phyloP scores from a whole-genome alignment of 2,888 invertebrate species.

The Matsumyia berberina region DNA sequence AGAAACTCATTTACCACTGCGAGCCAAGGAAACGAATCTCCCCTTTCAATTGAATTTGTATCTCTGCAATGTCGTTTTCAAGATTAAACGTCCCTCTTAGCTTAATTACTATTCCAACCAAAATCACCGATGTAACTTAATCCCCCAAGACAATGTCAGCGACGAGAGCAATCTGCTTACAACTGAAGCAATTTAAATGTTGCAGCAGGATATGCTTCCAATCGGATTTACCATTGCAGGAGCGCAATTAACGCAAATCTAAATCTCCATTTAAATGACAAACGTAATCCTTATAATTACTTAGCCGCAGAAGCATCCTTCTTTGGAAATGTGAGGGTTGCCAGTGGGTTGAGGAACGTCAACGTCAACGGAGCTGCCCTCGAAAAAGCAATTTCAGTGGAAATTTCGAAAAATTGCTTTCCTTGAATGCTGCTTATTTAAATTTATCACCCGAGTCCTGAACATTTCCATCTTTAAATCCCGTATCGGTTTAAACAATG shows the following conservation, averaged over 20 bases:
- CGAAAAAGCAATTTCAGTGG: slow-evolving; percentile 6
- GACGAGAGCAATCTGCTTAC: slow-evolving; percentile 1
- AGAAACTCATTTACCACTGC: too few species aligned
- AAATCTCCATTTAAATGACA: slow-evolving; percentile 38
- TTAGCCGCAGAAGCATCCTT: not conserved
- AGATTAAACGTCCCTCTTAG: not conserved
- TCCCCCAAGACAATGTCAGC: not conserved
- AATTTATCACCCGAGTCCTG: slow-evolving; percentile 10
- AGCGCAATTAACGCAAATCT: slow-evolving; percentile 42
- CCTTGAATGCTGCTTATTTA: slow-evolving; percentile 38
- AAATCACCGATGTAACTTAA: slow-evolving; percentile 6
- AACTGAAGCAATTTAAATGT: slow-evolving; percentile 10
- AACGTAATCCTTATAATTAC: slow-evolving; percentile 42
- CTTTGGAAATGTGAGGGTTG: not conserved
- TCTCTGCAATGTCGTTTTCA: not conserved
- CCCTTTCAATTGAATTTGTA: not conserved
- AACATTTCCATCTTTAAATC: slow-evolving; percentile 19
- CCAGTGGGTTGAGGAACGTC: not conserved
- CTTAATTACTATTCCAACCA: slow-evolving; percentile 15
- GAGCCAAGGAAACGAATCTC: too few species aligned
- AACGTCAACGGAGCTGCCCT: too few species aligned
- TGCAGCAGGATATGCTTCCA: slow-evolving; percentile 1
- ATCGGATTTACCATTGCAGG: slow-evolving; percentile 12
- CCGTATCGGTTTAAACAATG: slow-evolving; percentile 36
- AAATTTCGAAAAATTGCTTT: slow-evolving; percentile 37